These are phyloP conservation scores for Crematogaster levior DNA, from an alignment of 2,888 invertebrate genomes.

Conservation along the genomic window DNA sequence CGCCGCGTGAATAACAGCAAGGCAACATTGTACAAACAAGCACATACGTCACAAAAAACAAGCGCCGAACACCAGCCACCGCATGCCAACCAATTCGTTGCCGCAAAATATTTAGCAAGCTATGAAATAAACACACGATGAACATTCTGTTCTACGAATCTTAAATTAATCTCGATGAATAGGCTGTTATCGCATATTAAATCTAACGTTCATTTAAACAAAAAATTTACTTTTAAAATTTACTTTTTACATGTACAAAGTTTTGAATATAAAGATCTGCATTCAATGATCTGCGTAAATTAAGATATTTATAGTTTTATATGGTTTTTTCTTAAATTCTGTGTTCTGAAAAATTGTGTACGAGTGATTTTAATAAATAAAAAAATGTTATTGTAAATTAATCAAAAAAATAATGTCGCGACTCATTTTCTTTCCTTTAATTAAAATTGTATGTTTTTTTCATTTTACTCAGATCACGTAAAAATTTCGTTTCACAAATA, in stretches of 20 bases:
- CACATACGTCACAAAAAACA: background rate
- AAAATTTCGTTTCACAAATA: background rate
- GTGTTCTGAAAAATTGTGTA: background rate
- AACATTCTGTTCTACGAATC: background rate
- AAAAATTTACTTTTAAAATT: background rate
- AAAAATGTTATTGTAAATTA: background rate
- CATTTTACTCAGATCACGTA: background rate
- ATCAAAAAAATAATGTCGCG: background rate
- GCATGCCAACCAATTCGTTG: background rate
- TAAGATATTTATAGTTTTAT: background rate
- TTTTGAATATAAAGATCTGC: background rate
- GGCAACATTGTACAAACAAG: background rate
- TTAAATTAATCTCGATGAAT: background rate
- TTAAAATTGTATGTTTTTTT: background rate
- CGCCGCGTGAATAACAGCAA: background rate
- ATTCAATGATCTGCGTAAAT: background rate
- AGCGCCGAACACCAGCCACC: background rate
- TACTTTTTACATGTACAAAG: too few relatives aligned
- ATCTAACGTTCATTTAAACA: background rate
- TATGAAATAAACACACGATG: background rate
- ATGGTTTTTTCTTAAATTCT: background rate
- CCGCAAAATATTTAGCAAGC: slow-evolving; percentile 1
- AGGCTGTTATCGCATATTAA: background rate
- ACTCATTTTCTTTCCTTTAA: background rate
- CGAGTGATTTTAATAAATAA: background rate